phyloP scores from a whole-genome alignment of 2,888 invertebrate species.

The Coecobrya sp. region DNA sequence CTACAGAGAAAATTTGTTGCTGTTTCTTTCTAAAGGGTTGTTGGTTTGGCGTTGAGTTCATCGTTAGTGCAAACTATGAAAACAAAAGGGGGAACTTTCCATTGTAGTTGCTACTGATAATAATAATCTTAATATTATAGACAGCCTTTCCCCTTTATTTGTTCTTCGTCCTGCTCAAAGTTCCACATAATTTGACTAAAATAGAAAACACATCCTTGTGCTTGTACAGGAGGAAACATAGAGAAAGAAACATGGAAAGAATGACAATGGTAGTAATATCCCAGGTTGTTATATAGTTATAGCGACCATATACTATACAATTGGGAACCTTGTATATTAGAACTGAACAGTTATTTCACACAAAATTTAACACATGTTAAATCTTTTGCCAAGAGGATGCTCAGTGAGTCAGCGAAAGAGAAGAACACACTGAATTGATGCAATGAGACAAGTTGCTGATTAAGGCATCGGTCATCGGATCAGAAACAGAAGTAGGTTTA shows the following conservation, averaged over 20 bases:
- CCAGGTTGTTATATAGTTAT: no score
- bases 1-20: slow-evolving; percentile 10
- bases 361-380: slow-evolving; percentile 19
- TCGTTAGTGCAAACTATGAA: not conserved
- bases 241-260: no score
- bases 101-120: not conserved
- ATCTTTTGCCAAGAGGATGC: not conserved
- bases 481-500: not conserved
- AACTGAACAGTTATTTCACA: slow-evolving; percentile 34
- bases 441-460: slow-evolving; percentile 59
- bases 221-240: not conserved
- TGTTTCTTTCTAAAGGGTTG: not conserved
- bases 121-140: not conserved
- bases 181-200: not conserved
- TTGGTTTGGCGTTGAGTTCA: not conserved
- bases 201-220: not conserved
- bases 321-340: no score
- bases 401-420: not conserved
- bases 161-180: not conserved
- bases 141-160: not conserved
- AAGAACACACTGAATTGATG: not conserved
- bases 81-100: not conserved
- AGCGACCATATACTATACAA: no score
- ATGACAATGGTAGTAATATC: no score
- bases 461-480: slow-evolving; percentile 70